Base-by-base conservation (phyloP, 2,888 invertebrate genomes). In the Eurytoma adleriae region DNA sequence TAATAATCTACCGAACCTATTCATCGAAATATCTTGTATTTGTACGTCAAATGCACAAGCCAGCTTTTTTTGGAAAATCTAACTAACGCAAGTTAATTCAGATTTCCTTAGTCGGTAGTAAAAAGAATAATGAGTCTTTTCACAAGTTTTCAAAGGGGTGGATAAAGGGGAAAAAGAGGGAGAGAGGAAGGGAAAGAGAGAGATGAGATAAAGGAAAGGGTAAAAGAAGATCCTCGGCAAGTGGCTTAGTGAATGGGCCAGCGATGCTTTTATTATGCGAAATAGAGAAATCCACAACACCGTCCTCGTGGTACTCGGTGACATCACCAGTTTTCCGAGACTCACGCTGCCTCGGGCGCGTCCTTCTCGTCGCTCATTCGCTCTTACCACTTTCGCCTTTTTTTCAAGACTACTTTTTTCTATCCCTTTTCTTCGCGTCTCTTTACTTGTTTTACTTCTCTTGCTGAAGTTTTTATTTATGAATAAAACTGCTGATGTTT, bases 251-350 rank as follows among this genome's bases (percentile, higher is more conserved):
- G 64, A 79, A 70, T 74, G 64, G 64, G 52, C 57, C 64, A 64
- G 40, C 50, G 16, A 57, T 64, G 14, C 40, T 24, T 79, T 79
- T 50, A 56, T 75, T 79, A 66, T 70, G 66, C 24, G 40, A 54
- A 64, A 64, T 74, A 64, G 64, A 64, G 57, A 69, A 69, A 79
- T 79, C 69, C 79, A 48, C 70, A 79, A 79, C 79, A 70, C 7
- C 54, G 40, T 52, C 4, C 27, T 56, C 54, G 40, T 59, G 66
- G 52, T 30, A 73, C 73, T 73, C 30, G 72, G 48, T 73, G 78
- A 78, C 73, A 68, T 78, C 61, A 24, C 52, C 66, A 13, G 59
- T 57, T 30, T 70, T 56, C 56, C 54, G n/a, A 14, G 10, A 18
- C 50, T 13, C 54, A 7, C 24, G 16, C 12, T 27, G 24, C 18